Conservation (phyloP, 2,797 vertebrate genomes). For the Neosilurus mollespiculum region DNA sequence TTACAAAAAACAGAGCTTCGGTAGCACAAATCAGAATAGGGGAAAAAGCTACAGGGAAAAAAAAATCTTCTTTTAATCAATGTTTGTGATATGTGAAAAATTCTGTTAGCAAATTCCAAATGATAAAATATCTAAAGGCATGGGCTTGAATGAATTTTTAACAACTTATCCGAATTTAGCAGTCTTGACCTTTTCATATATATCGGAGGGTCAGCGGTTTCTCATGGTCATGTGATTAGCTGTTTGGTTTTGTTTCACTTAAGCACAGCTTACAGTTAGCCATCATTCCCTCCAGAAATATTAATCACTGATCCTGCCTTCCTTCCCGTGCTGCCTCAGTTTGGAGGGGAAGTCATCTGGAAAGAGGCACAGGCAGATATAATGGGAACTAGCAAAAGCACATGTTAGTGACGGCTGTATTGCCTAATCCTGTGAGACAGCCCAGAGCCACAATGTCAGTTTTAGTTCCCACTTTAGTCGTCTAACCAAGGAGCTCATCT, state of each 20-base stretch:
- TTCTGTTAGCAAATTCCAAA: background rate
- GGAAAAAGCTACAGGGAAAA: background rate
- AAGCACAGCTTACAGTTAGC: slow-evolving; percentile 75
- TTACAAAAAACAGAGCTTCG: slow-evolving; percentile 62
- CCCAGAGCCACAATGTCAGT: slow-evolving; percentile 79
- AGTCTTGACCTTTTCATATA: slow-evolving; percentile 37
- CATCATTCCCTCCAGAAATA: slow-evolving; percentile 83
- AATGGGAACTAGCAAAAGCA: slow-evolving; percentile 75
- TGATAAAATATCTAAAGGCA: background rate
- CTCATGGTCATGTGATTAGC: slow-evolving; percentile 46
- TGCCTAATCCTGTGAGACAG: slow-evolving; percentile 81
- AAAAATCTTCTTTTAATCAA: background rate
- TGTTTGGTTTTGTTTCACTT: slow-evolving; percentile 66
- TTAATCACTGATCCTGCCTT: slow-evolving; percentile 81
- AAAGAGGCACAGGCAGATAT: slow-evolving; percentile 80
- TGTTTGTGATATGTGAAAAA: background rate
- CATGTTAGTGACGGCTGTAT: slow-evolving; percentile 78
- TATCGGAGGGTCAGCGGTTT: slow-evolving; percentile 42
- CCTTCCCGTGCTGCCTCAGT: slow-evolving; percentile 68
- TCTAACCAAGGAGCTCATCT: slow-evolving; percentile 66
- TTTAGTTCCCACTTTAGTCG: slow-evolving; percentile 72
- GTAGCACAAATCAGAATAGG: background rate
- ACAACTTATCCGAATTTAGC: background rate
- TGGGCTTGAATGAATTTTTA: background rate
- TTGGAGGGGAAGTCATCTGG: slow-evolving; percentile 81